These are phyloP conservation scores for Urocitellus parryii DNA, from an alignment of 2,113 vertebrate genomes.

Conservation along the genomic window DNA sequence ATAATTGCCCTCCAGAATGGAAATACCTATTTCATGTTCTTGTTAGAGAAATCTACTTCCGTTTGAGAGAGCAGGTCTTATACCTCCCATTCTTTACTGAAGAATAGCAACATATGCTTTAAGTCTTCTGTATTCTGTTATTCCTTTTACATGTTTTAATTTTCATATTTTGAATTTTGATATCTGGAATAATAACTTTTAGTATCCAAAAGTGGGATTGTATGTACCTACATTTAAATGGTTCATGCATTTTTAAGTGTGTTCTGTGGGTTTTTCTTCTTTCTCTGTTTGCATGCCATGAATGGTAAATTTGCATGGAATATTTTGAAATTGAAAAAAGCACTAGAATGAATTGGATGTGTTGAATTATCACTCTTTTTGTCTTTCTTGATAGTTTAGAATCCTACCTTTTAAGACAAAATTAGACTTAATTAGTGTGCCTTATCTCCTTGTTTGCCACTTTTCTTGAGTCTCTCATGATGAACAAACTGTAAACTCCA, in stretches of 20 bases:
- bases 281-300: background rate
- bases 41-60: background rate
- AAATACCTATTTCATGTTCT: background rate
- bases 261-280: background rate
- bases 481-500: background rate
- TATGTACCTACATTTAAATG: background rate
- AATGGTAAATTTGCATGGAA: slow-evolving; percentile 31
- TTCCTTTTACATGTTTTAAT: background rate
- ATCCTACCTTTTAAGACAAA: slow-evolving; percentile 18
- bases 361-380: background rate
- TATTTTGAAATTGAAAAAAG: background rate
- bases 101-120: background rate
- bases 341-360: background rate
- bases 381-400: background rate
- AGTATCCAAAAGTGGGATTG: background rate
- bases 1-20: background rate
- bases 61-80: background rate
- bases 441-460: background rate
- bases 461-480: background rate
- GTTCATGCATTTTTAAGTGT: background rate
- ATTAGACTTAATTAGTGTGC: background rate
- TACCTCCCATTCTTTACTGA: background rate
- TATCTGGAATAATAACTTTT: background rate
- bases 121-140: background rate
- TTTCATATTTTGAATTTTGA: background rate